Conservation (phyloP, 2,797 vertebrate species). For the Enteromius afrohamiltoni region DNA sequence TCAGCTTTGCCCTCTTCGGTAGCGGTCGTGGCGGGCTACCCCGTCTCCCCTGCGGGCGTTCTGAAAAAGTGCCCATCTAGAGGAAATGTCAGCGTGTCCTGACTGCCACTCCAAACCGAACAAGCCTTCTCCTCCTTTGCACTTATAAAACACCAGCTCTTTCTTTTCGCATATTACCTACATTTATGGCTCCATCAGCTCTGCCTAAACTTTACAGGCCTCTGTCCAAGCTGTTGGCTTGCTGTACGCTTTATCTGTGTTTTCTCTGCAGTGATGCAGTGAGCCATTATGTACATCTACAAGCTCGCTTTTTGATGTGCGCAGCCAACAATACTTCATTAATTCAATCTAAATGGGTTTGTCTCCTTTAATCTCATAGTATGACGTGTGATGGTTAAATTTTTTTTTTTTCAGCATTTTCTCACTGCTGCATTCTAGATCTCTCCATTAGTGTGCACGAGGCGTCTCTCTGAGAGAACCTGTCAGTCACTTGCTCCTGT, state of each 20-base stretch:
- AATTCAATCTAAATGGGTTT: neutral
- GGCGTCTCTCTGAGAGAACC: slow-evolving; percentile 4
- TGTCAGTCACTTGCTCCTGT: slow-evolving; percentile 41
- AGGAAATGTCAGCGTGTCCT: slow-evolving; percentile 74
- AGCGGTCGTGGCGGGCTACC: slow-evolving; percentile 60
- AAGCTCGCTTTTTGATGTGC: slow-evolving; percentile 8
- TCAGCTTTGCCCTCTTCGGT: slow-evolving; percentile 59
- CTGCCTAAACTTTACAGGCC: neutral
- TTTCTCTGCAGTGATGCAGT: slow-evolving; percentile 19
- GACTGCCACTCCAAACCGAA: slow-evolving; percentile 60
- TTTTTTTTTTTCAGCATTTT: neutral
- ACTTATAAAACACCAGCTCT: neutral
- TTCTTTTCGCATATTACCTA: slow-evolving; percentile 26
- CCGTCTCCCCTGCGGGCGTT: slow-evolving; percentile 63
- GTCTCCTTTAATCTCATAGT: slow-evolving; percentile 12
- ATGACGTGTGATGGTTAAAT: neutral
- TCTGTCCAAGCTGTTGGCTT: slow-evolving; percentile 11
- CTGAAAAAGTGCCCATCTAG: slow-evolving; percentile 73
- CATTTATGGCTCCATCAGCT: slow-evolving; percentile 1
- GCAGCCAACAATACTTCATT: slow-evolving; percentile 17
- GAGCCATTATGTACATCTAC: neutral
- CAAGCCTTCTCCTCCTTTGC: slow-evolving; percentile 48
- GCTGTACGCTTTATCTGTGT: neutral
- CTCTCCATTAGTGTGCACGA: slow-evolving; percentile 2
- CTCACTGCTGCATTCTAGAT: neutral